A percentile compares a stretch with the other conserved stretches of the same genome.
Evolutionary conservation across 2,888 invertebrate genomes (phyloP).

Genomic region (Polia nebulosa): DNA sequence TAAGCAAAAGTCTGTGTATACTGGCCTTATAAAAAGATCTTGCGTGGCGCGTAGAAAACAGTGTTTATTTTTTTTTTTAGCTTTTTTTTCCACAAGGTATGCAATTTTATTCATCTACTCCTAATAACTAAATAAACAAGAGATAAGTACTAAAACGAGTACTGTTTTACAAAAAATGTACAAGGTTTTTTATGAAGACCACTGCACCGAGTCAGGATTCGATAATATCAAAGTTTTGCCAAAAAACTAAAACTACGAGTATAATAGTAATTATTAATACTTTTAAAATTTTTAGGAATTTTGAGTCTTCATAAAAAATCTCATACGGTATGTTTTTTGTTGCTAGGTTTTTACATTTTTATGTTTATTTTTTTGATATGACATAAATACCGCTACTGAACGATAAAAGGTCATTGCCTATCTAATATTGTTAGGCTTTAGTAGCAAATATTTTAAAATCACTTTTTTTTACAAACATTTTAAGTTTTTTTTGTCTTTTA

Average conservation of each 20-base stretch:
- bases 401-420: constrained; percentile 68
- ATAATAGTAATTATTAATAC: constrained; percentile 47
- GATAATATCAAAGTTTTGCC: constrained; percentile 61
- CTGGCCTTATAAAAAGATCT: constrained; percentile 63
- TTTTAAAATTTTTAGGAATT: constrained; percentile 57
- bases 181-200: constrained; percentile 68
- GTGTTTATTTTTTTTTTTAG: constrained; percentile 43
- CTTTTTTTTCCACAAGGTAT: constrained; percentile 53
- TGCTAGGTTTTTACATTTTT: constrained; percentile 85
- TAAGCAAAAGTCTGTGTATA: constrained; percentile 57
- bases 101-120: constrained; percentile 61
- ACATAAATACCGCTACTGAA: constrained; percentile 76
- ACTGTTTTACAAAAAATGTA: constrained; percentile 66
- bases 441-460: constrained; percentile 71
- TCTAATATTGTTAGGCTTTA: constrained; percentile 65
- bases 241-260: constrained; percentile 59
- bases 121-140: constrained; percentile 70
- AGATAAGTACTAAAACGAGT: constrained; percentile 72
- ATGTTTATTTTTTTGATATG: constrained; percentile 81
- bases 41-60: constrained; percentile 48
- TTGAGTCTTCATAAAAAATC: constrained; percentile 74
- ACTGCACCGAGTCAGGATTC: constrained; percentile 22
- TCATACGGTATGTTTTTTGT: constrained; percentile 77
- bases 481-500: constrained; percentile 82
- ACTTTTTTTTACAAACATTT: constrained; percentile 69